Percentiles rank a stretch among this genome's conserved stretches.
phyloP scores from a whole-genome alignment of 2,888 invertebrate species.

The Melieria crassipennis region DNA sequence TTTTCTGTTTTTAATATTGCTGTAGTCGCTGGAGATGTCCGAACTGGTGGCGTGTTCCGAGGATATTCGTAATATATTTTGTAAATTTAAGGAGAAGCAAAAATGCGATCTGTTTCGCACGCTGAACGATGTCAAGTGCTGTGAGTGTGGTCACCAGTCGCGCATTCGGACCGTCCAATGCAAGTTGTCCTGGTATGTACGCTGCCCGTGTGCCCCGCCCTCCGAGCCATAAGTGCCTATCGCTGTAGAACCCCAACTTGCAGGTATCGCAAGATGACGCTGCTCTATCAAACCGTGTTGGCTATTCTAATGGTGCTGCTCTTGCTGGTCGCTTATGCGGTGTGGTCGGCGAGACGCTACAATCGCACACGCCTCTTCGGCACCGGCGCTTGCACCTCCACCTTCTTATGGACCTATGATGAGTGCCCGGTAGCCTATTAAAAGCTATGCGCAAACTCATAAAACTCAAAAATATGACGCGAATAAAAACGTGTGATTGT shows the following conservation, averaged over 20 bases:
- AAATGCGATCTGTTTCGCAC: constrained; percentile 40
- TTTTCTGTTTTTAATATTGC: constrained; percentile 1
- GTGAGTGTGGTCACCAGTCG: constrained; percentile 47
- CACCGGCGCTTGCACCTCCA: constrained; percentile 42
- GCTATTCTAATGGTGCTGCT: constrained; percentile 31
- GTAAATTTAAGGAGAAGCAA: constrained; percentile 41
- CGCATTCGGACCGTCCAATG: constrained; percentile 34
- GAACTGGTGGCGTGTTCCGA: constrained; percentile 43
- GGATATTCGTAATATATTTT: constrained; percentile 44
- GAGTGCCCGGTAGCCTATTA: constrained; percentile 45
- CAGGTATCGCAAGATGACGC: constrained; percentile 40
- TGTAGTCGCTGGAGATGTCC: constrained; percentile 39
- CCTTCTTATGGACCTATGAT: constrained; percentile 43
- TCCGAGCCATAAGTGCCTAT: neutral
- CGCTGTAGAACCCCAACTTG: constrained; percentile 1
- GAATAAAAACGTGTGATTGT: neutral
- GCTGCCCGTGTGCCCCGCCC: too few relatives aligned
- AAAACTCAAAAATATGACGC: neutral
- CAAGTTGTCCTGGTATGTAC: constrained; percentile 35
- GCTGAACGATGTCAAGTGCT: constrained; percentile 42
- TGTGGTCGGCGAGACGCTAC: constrained; percentile 41
- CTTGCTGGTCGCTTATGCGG: constrained; percentile 35
- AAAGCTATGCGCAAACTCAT: neutral
- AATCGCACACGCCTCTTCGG: constrained; percentile 47
- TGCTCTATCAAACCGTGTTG: constrained; percentile 33